Evolutionary conservation across 1,140 invertebrate genomes (phyloP).

Genomic region (Aporrectodea caliginosa): DNA sequence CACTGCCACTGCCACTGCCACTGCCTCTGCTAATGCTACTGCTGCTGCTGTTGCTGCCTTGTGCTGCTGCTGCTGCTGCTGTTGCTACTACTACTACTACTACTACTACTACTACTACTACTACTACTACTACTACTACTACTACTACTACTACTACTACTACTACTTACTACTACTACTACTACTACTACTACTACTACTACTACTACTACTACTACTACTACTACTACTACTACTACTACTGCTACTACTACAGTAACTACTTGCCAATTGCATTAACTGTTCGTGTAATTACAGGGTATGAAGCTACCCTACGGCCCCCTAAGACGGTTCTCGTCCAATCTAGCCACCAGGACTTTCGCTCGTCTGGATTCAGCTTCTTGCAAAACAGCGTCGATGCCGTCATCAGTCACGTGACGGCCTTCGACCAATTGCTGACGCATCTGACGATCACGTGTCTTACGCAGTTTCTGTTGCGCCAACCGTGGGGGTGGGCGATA

Average conservation of each 20-base stretch:
- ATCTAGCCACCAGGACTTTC: background rate
- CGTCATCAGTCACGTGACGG: background rate
- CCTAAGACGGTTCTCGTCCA: background rate
- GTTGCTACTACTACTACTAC: background rate
- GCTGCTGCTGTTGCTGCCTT: no score
- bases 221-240: background rate
- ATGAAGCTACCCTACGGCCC: background rate
- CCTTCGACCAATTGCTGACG: background rate
- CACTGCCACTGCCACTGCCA: no score
- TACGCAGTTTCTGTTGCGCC: background rate
- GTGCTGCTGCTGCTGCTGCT: background rate
- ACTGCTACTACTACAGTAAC: background rate
- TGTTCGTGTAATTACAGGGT: no score
- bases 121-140: conserved; percentile 2
- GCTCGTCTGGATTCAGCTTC: background rate
- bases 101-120: background rate
- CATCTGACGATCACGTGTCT: background rate
- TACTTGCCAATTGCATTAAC: background rate
- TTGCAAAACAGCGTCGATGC: background rate
- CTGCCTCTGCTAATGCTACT: no score
- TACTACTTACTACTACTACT: conserved; percentile 3
- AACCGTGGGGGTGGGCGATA: no score
- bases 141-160: conserved; percentile 2
- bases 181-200: conserved; percentile 2
- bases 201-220: background rate